Evolutionary conservation across 2,113 vertebrate genomes (phyloP).

Genomic region (Talpa occidentalis): DNA sequence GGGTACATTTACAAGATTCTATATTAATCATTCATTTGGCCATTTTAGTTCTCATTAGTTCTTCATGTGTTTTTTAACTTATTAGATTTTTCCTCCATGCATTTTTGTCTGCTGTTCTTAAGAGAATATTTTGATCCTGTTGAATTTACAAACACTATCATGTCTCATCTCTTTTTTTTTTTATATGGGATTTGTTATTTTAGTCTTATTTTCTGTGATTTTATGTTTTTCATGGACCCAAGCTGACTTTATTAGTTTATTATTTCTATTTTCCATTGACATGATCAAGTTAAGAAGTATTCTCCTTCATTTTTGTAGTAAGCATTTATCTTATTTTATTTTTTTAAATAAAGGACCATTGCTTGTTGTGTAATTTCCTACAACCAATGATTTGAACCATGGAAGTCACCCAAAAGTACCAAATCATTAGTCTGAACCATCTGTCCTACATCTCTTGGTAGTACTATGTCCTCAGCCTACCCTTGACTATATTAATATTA

Average conservation of each 20-base stretch:
- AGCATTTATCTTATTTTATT: not conserved
- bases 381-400: slow-evolving; percentile 47
- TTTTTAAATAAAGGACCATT: slow-evolving; percentile 2
- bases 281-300: slow-evolving; percentile 21
- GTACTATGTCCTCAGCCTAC: slow-evolving; percentile 36
- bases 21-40: not conserved
- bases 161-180: slow-evolving; percentile 3
- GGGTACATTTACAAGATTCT: not conserved
- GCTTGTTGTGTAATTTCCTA: slow-evolving; percentile 42
- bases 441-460: slow-evolving; percentile 28
- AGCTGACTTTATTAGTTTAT: not conserved
- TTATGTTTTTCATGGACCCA: not conserved
- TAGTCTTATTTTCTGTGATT: not conserved
- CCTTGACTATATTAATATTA: slow-evolving; percentile 55
- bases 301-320: not conserved
- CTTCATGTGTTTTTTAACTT: not conserved
- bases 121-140: slow-evolving; percentile 18
- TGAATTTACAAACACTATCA: not conserved
- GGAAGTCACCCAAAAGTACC: slow-evolving; percentile 46
- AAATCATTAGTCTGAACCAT: slow-evolving; percentile 65
- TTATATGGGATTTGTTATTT: slow-evolving; percentile 6
- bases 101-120: not conserved
- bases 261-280: not conserved
- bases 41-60: not conserved
- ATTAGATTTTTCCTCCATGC: not conserved